Evolutionary conservation across 64 coral and sea anemone genomes (phyloP).

Genomic region (Montipora cactus): DNA sequence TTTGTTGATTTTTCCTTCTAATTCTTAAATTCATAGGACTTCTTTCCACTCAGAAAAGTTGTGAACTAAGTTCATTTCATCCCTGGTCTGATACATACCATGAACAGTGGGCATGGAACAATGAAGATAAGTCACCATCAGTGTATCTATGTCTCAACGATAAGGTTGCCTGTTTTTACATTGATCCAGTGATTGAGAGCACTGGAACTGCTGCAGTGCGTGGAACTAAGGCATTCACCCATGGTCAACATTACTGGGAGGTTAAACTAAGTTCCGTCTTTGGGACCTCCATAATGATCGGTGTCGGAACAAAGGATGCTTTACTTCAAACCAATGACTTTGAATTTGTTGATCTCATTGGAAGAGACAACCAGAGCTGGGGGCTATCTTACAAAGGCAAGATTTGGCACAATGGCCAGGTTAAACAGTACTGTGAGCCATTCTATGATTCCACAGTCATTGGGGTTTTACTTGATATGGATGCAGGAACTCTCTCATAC

Average conservation of each 20-base stretch:
- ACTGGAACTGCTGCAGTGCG: constrained; percentile 85
- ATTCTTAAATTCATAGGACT: constrained; percentile 39
- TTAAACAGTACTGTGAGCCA: constrained; percentile 77
- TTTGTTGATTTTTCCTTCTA: background rate
- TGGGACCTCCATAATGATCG: constrained; percentile 93
- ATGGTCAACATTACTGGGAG: constrained; percentile 94
- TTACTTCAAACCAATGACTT: constrained; percentile 82
- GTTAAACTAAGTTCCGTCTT: constrained; percentile 82
- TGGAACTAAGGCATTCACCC: constrained; percentile 86
- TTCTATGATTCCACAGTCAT: constrained; percentile 96
- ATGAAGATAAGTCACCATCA: constrained; percentile 74
- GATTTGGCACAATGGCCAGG: constrained; percentile 80
- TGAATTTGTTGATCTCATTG: constrained; percentile 91
- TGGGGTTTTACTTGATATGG: constrained; percentile 92
- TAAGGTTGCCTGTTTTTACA: constrained; percentile 89
- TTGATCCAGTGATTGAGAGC: constrained; percentile 89
- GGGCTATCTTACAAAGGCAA: constrained; percentile 90
- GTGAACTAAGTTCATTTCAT: constrained; percentile 13
- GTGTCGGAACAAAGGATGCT: constrained; percentile 84
- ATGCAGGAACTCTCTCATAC: constrained; percentile 78
- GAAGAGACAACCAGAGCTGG: constrained; percentile 86
- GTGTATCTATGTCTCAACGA: constrained; percentile 82
- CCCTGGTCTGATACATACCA: constrained; percentile 76
- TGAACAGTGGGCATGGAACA: constrained; percentile 88
- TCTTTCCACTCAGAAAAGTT: constrained; percentile 11